Percentiles rank a stretch among this genome's conserved stretches.
These are phyloP conservation scores for Sympetrum striolatum DNA, from an alignment of 2,888 invertebrate species.

Conservation along the genomic window DNA sequence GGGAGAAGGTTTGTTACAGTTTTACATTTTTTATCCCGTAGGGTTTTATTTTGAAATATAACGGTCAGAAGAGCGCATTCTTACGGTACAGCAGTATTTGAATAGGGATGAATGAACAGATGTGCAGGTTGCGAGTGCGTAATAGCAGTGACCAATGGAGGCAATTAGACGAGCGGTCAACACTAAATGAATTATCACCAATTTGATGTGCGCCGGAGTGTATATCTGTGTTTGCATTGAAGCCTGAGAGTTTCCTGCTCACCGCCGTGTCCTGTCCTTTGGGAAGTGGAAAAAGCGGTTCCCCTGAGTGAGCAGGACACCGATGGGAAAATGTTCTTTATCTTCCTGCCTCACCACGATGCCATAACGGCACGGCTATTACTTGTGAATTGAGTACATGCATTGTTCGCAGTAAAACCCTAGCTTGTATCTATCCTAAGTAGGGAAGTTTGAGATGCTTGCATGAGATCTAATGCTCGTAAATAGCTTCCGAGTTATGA, in stretches of 20 bases:
- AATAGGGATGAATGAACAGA: not conserved
- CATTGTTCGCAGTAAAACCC: not conserved
- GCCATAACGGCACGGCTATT: not conserved
- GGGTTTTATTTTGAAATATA: too few relatives aligned
- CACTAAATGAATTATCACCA: conserved; percentile 32
- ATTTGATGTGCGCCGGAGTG: conserved; percentile 41
- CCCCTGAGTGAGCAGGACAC: conserved; percentile 17
- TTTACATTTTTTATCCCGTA: too few relatives aligned
- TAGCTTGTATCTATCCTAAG: not conserved
- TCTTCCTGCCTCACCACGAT: not conserved
- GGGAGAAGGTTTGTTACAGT: too few relatives aligned
- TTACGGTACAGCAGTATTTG: too few relatives aligned
- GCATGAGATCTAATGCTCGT: too few relatives aligned
- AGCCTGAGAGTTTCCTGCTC: not conserved
- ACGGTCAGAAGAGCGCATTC: too few relatives aligned
- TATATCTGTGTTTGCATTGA: conserved; percentile 36
- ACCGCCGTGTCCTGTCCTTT: not conserved
- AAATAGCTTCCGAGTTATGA: too few relatives aligned
- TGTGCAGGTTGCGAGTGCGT: not conserved
- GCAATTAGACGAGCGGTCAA: conserved; percentile 38
- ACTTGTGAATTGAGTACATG: not conserved
- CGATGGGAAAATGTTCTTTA: not conserved
- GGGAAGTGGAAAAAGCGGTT: conserved; percentile 7
- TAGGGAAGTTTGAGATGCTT: not conserved
- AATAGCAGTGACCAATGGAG: not conserved